Evolutionary conservation across 1,140 invertebrate genomes (phyloP).

Genomic region (Rhizoglyphus robini): DNA sequence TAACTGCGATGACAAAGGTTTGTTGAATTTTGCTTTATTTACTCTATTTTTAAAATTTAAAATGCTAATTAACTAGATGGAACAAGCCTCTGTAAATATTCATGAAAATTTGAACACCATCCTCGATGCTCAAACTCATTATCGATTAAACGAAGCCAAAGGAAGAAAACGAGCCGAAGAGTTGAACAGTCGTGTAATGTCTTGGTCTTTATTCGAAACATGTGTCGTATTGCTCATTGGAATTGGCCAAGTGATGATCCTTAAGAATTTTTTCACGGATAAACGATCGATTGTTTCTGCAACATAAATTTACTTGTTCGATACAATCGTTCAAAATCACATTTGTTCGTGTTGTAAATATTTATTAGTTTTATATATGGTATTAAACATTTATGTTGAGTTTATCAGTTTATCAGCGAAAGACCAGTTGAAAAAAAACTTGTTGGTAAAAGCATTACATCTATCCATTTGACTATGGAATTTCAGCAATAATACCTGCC

Average conservation of each 20-base stretch:
- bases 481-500: too few species aligned
- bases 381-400: too few species aligned
- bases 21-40: slow-evolving; percentile 21
- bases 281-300: slow-evolving; percentile 38
- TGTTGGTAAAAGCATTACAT: too few species aligned
- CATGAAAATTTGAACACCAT: slow-evolving; percentile 73
- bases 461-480: too few species aligned
- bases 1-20: slow-evolving; percentile 88
- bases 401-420: too few species aligned
- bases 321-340: too few species aligned
- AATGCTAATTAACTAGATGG: slow-evolving; percentile 53
- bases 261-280: slow-evolving; percentile 91
- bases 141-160: slow-evolving; percentile 81
- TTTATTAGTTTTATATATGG: not conserved
- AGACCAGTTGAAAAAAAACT: too few species aligned
- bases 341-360: not conserved
- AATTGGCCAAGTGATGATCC: slow-evolving; percentile 73
- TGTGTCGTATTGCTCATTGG: slow-evolving; percentile 65
- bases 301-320: slow-evolving; percentile 15
- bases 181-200: slow-evolving; percentile 77
- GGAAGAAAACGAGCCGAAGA: slow-evolving; percentile 87
- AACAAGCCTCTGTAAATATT: slow-evolving; percentile 70
- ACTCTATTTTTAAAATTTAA: too few species aligned
- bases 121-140: slow-evolving; percentile 89
- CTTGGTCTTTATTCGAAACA: slow-evolving; percentile 83